phyloP scores from a whole-genome alignment of 1,140 invertebrate genomes.

The Colletes latitarsis region DNA sequence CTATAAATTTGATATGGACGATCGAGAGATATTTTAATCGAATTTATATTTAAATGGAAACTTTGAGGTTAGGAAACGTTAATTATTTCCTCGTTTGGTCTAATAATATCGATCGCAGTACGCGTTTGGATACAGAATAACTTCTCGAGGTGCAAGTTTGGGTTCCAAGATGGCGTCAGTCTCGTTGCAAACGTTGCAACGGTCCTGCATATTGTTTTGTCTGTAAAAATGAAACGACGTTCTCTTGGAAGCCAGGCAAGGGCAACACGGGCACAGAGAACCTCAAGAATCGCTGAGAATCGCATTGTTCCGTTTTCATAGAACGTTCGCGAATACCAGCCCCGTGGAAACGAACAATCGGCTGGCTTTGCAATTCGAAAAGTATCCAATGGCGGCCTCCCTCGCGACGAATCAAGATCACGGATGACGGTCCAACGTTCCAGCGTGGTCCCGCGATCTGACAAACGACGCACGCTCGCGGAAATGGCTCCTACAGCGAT shows the following conservation, averaged over 20 bases:
- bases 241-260: neutral
- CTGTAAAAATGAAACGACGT: neutral
- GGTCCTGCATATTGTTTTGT: neutral
- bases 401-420: slow-evolving; percentile 30
- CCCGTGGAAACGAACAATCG: slow-evolving; percentile 2
- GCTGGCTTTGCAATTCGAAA: slow-evolving; percentile 31
- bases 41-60: no score
- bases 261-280: neutral
- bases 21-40: no score
- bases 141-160: no score
- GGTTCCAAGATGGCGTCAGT: no score
- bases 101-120: no score
- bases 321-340: neutral
- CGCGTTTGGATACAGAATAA: no score
- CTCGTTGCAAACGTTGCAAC: no score
- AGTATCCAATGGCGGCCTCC: neutral
- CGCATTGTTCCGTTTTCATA: slow-evolving; percentile 32
- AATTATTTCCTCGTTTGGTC: no score
- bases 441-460: neutral
- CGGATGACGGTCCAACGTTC: slow-evolving; percentile 26
- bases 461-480: slow-evolving; percentile 27
- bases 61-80: no score
- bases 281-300: neutral
- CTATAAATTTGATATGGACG: no score
- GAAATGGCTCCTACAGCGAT: slow-evolving; percentile 32